Conservation (phyloP, 2,113 vertebrate species). For the Athene noctua region DNA sequence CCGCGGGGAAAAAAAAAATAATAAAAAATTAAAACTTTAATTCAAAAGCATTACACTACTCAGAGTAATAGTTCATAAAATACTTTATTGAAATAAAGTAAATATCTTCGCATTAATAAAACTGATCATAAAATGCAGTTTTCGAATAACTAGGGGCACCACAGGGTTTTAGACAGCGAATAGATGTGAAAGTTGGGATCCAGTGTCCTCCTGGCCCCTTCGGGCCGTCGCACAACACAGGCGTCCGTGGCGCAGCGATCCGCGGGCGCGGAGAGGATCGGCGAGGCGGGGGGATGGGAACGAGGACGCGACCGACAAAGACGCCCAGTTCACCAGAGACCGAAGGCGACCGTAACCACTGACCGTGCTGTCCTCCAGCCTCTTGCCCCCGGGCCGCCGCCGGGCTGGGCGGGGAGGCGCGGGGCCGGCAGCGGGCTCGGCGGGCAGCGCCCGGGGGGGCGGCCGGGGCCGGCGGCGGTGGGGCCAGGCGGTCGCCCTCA, state of each 20-base stretch:
- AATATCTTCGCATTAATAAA: constrained; percentile 72
- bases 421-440: neutral
- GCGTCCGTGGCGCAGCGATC: neutral
- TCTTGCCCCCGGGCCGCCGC: neutral
- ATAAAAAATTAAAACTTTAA: neutral
- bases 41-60: neutral
- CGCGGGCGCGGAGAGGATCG: neutral
- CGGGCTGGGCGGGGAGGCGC: neutral
- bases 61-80: constrained; percentile 71
- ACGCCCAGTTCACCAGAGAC: neutral
- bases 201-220: constrained; percentile 19
- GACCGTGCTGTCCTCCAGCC: neutral
- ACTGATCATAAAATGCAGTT: constrained; percentile 62
- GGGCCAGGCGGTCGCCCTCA: constrained; percentile 24
- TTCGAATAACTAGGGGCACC: constrained; percentile 41
- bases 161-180: constrained; percentile 48
- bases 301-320: neutral
- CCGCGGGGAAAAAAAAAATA: neutral
- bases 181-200: neutral
- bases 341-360: neutral
- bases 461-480: neutral
- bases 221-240: neutral
- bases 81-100: constrained; percentile 80
- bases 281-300: neutral
- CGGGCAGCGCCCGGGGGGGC: neutral